Conservation (phyloP, 2,888 invertebrate genomes). For the Xanthorhoe spadicearia region DNA sequence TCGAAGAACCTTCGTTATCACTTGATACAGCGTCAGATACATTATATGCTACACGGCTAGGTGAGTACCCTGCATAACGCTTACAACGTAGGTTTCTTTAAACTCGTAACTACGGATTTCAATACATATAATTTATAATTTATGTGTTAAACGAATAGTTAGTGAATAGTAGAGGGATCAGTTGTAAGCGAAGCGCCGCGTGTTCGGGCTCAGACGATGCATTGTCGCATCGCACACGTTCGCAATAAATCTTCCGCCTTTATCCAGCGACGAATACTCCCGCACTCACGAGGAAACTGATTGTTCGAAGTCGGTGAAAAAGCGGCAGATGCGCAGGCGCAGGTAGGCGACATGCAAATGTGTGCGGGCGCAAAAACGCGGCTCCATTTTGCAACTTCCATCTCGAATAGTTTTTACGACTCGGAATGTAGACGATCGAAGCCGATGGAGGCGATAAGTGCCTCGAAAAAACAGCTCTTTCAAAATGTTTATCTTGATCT, state of each 20-base stretch:
- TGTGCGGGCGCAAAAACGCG: constrained; percentile 34
- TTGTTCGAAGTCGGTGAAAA: constrained; percentile 35
- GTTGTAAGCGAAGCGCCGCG: background rate
- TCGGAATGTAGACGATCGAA: constrained; percentile 22
- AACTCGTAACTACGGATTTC: background rate
- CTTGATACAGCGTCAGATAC: no score
- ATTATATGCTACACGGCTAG: no score
- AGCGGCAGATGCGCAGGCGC: constrained; percentile 45
- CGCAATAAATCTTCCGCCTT: constrained; percentile 38
- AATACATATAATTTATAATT: background rate
- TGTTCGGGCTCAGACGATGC: background rate
- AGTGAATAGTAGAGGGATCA: background rate
- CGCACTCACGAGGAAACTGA: constrained; percentile 28
- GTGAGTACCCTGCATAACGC: no score
- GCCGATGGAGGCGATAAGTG: constrained; percentile 13
- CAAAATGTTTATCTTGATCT: constrained; percentile 15
- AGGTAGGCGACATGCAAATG: constrained; percentile 43
- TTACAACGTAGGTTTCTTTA: background rate
- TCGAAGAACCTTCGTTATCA: no score
- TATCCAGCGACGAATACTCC: constrained; percentile 40
- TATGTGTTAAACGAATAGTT: background rate
- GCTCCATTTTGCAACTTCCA: constrained; percentile 21
- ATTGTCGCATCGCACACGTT: constrained; percentile 39
- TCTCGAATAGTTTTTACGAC: constrained; percentile 18
- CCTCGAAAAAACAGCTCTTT: constrained; percentile 15